Evolutionary conservation across 1,140 invertebrate genomes (phyloP).

Genomic region (Drosophila pandora): DNA sequence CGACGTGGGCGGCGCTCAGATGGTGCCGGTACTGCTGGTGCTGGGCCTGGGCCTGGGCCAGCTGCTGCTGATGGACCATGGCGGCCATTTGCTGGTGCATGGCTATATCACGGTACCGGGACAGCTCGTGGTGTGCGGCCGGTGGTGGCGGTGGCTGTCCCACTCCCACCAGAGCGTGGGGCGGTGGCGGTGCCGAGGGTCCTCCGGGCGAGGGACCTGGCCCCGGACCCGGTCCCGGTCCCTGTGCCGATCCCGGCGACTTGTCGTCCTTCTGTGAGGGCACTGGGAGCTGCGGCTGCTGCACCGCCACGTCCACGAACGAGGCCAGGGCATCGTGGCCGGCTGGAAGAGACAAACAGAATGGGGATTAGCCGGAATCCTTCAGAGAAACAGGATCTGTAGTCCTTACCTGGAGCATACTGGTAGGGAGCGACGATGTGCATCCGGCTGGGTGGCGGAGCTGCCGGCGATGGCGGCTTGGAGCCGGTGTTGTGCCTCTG

Average conservation of each 20-base stretch:
- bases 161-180: conserved; percentile 50
- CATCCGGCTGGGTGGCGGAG: conserved; percentile 71
- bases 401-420: conserved; percentile 84
- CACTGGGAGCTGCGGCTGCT: conserved; percentile 92
- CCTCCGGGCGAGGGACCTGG: not conserved
- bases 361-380: not conserved
- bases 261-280: conserved; percentile 84
- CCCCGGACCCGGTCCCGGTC: not conserved
- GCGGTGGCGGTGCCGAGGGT: conserved; percentile 42
- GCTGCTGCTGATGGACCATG: conserved; percentile 52
- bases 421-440: conserved; percentile 83
- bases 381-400: not conserved
- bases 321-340: conserved; percentile 93
- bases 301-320: conserved; percentile 93
- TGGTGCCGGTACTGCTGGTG: conserved; percentile 76
- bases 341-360: conserved; percentile 61
- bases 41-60: conserved; percentile 44
- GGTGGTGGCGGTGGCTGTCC: conserved; percentile 51
- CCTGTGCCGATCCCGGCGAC: conserved; percentile 10
- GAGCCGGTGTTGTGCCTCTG: conserved; percentile 52
- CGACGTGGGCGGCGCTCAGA: conserved; percentile 45
- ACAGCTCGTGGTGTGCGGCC: conserved; percentile 65
- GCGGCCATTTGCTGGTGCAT: conserved; percentile 84
- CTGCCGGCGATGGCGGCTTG: conserved; percentile 81
- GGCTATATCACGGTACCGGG: conserved; percentile 66